Evolutionary conservation across 2,113 vertebrate species (phyloP), one percentile per base, ranked within the genome.

Genomic region (Lipophrys pholis): DNA sequence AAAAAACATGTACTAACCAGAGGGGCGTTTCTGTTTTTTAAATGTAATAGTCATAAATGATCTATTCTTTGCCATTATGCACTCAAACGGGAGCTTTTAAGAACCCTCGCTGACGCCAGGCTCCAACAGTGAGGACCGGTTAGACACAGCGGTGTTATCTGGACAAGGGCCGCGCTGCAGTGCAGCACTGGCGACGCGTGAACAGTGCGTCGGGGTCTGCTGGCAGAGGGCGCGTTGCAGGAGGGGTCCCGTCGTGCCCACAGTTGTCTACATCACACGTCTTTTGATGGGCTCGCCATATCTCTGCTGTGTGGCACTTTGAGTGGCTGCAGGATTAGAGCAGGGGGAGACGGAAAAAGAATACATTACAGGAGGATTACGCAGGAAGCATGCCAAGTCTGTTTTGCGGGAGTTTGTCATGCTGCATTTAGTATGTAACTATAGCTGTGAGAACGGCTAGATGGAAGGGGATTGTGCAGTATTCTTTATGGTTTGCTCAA

Each of bases 81-180:
- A 49, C 76, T 73, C 69, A 75, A 80, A 82, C 66, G 48, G 78
- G 56, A 42, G 81, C 78, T 85, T 89, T 88, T 86, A 85, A 77
- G 74, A 69, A 55, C 70, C 65, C 72, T 49, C 48, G 60, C 69
- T 67, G 69, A 78, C 80, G 86, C 83, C 80, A 83, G 66, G 49
- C 60, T 85, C 70, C 62, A 43, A 70, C 76, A 75, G 73, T 35
- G 79, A 87, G 78, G 71, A 81, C 72, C 71, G 85, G 88, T 86
- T 90, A 88, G 61, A 79, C 74, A 83, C 80, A 71, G 76, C 56
- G 36, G 71, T 78, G 72, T 57, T 80, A 80, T 83, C 70, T 90
- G 90, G 89, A 90, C 45, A 59, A 49, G 39, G 57, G 81, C 82
- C 80, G 77, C 84, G 81, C 87, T 86, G 85, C 88, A 89, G 59